A percentile compares a stretch with the other conserved stretches of the same genome.
phyloP scores from a whole-genome alignment of 2,797 vertebrate species.

The Enteromius paludinosus region DNA sequence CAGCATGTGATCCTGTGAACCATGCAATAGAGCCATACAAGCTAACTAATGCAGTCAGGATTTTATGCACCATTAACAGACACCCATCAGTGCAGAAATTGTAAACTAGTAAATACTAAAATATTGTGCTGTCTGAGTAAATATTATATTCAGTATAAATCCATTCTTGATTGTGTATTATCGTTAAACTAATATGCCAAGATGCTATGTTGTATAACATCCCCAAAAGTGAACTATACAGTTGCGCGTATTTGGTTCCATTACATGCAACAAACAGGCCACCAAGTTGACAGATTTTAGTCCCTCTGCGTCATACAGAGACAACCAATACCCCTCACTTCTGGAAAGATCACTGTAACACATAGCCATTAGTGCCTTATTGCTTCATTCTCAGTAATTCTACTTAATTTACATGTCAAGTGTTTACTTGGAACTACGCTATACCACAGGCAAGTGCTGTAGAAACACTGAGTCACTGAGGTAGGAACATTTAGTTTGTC shows the following conservation, averaged over 20 bases:
- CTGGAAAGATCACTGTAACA: slow-evolving; percentile 10
- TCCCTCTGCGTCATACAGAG: background rate
- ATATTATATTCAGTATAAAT: background rate
- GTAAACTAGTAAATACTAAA: slow-evolving; percentile 17
- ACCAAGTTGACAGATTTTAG: background rate
- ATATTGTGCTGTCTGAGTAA: background rate
- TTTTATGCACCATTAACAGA: background rate
- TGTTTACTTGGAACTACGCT: slow-evolving; percentile 32
- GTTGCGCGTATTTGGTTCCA: background rate
- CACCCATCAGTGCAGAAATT: background rate
- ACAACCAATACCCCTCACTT: background rate
- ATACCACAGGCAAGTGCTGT: background rate
- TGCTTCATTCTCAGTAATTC: slow-evolving; percentile 3
- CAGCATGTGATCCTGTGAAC: slow-evolving; percentile 1
- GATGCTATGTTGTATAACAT: background rate
- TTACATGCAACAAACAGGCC: background rate
- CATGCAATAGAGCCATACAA: background rate
- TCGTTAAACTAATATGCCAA: background rate
- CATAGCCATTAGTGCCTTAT: background rate
- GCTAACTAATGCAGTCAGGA: background rate
- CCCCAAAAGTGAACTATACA: background rate
- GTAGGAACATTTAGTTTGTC: slow-evolving; percentile 5
- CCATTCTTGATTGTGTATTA: background rate
- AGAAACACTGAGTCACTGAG: slow-evolving; percentile 43
- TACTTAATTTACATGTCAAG: background rate